Percentiles rank a stretch among this genome's conserved stretches.
Conservation (phyloP, 2,113 vertebrate genomes). For the Festucalex cinctus region DNA sequence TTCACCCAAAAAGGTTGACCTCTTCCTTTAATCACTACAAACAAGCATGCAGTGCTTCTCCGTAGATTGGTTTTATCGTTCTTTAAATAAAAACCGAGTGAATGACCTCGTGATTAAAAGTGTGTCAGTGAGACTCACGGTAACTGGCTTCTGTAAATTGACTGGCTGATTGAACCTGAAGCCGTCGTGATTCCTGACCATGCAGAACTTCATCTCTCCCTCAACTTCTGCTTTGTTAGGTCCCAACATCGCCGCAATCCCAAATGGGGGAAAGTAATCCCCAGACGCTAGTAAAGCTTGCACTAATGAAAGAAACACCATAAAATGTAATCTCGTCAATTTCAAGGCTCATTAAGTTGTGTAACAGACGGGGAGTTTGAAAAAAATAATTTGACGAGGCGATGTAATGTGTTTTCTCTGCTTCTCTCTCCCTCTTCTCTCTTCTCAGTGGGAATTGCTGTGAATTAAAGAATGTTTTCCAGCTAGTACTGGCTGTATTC, state of each 20-base stretch:
- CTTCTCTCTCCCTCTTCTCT: constrained; percentile 1
- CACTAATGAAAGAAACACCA: constrained; percentile 46
- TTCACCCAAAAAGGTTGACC: not conserved
- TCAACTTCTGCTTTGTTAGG: constrained; percentile 30
- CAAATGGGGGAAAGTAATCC: constrained; percentile 27
- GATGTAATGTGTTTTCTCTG: constrained; percentile 22
- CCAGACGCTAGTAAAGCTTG: constrained; percentile 26
- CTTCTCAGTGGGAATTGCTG: constrained; percentile 19
- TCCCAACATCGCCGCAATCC: constrained; percentile 29
- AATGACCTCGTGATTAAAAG: constrained; percentile 20
- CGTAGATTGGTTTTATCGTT: constrained; percentile 2
- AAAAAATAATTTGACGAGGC: constrained; percentile 40
- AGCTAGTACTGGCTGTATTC: constrained; percentile 10
- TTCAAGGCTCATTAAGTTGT: constrained; percentile 64
- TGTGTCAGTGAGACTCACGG: constrained; percentile 1
- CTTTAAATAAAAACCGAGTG: constrained; percentile 22
- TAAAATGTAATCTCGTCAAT: constrained; percentile 56
- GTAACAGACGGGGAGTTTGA: constrained; percentile 46
- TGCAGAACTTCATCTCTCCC: constrained; percentile 41
- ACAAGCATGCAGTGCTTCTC: constrained; percentile 6
- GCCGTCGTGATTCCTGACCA: constrained; percentile 25
- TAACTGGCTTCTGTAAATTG: constrained; percentile 35
- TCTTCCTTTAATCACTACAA: constrained; percentile 9
- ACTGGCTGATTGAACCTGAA: constrained; percentile 24
- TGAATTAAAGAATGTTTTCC: constrained; percentile 13